These are phyloP conservation scores for Pterocles orientalis DNA, from an alignment of 2,113 vertebrate genomes.

Conservation along the genomic window DNA sequence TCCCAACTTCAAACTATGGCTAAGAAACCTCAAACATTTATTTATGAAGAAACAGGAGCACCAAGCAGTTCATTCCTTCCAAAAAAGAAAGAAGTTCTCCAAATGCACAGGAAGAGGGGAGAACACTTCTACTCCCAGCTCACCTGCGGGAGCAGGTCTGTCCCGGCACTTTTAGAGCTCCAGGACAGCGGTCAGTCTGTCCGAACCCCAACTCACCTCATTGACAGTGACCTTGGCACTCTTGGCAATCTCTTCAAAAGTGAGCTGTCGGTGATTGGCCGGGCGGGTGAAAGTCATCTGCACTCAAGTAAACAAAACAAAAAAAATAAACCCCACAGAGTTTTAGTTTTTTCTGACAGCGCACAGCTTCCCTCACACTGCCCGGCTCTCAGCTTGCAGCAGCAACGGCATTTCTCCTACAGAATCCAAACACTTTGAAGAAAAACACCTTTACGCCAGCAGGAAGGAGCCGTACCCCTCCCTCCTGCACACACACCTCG, in stretches of 20 bases:
- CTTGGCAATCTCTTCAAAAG: conserved; percentile 92
- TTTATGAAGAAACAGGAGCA: background rate
- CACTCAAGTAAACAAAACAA: background rate
- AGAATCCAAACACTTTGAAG: background rate
- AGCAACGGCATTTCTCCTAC: background rate
- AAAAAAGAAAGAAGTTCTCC: background rate
- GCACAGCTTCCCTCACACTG: background rate
- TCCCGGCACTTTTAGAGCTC: background rate
- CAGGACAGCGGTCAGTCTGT: fast-evolving
- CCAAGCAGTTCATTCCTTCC: background rate
- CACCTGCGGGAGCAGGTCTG: fast-evolving
- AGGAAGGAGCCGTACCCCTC: background rate
- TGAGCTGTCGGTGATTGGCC: conserved; percentile 94
- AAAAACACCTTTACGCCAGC: fast-evolving
- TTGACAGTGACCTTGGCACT: conserved; percentile 92
- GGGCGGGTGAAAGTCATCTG: conserved; percentile 99
- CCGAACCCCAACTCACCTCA: conserved; percentile 78
- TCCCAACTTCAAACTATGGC: background rate
- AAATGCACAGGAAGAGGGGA: background rate
- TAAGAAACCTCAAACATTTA: background rate
- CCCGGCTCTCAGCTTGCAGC: background rate
- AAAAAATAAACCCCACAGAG: background rate
- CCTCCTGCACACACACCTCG: background rate
- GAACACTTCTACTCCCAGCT: fast-evolving
- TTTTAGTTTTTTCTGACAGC: background rate